Evolutionary conservation across 2,113 vertebrate species (phyloP), one percentile per base, ranked within the genome.

Genomic region (Labeo rohita): DNA sequence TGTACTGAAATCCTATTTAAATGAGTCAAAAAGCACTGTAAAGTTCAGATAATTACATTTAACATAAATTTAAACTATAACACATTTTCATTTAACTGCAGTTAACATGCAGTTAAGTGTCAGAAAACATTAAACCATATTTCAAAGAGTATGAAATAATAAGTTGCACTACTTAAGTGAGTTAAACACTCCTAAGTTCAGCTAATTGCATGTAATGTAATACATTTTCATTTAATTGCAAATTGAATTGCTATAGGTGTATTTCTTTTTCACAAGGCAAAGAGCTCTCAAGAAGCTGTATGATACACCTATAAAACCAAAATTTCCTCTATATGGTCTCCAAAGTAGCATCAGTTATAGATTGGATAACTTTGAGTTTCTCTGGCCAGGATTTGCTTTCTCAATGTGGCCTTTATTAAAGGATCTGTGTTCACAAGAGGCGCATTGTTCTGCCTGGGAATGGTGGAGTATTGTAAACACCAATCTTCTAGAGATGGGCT

Each of bases 391-490:
- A 49, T 74, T 85, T 54, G 70, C 23, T 83, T 83, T 66, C 66
- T 83, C 85, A 88, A 85, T 80, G 47, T 85, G 85, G 78, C 83
- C 77, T 66, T 85, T 83, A 87, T 88, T 88, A 90, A 88, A 87
- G 56, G 73, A 88, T 77, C 79, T 85, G 54, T 73, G 73, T 85
- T 86, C 84, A 90, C 89, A 88, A 88, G 66, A 88, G 79, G 36
- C 21, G 73, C 73, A 85, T 90, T 90, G 87, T 88, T 88, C 82
- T 54, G 63, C 76, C 63, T 77, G 76, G 84, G 77, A 88, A 77
- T 59, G 61, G 63, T 81, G 75, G 47, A 74, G 72, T 79, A 82
- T 59, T 65, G 47, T 87, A 87, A 87, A 89, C 86, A 85, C 52
- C 70, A 82, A 84, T 85, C 79, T 56, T 66, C 72, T 77, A 63